Evolutionary conservation across 2,888 invertebrate species (phyloP), one percentile per base, ranked within the genome.

Genomic region (Lepidocyrtinus sp.): DNA sequence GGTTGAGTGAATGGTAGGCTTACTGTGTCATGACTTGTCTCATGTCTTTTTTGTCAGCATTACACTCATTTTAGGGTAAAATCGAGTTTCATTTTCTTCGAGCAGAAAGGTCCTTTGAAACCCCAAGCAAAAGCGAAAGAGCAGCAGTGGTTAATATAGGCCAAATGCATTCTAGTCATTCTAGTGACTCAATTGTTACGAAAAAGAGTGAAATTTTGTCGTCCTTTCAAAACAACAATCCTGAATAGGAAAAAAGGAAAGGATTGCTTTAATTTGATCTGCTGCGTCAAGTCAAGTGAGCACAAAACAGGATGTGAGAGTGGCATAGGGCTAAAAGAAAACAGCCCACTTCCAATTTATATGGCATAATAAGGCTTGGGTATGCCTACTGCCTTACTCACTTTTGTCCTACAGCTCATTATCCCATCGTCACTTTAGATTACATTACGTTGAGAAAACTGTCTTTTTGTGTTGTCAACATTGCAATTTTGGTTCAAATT

Each of bases 201-300:
- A 9, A 61, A 69, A 64, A 79, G 64, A 74, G 79, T 74, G 74
- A 74, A 74, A 74, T 63, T 77, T 55, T 73, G 36, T 36, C 36
- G 5, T 12, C 12, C 12, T 36, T 36, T 36, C 12, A 12, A 36
- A 36, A 36, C 36, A 36, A 5, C 12, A 36, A 36, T 36, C 12
- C n/a, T 78, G 78, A 78, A 63, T 73, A 63, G 73, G 46, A 59
- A 73, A 69, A 78, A 73, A 68, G 62, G 73, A 68, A 78, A 78
- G 68, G 73, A 55, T 15, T 62, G 1, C 24, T 19, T 17, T 46
- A 26, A 36, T 17, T 67, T 61, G 72, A 71, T 72, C 26, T 46
- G 65, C 76, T 61, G 61, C 50, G 67, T 46, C 50, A 72, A 55
- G 71, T 19, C 50, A 68, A 12, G 36, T 9, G 36, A 36, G 36